phyloP scores from a whole-genome alignment of 2,113 vertebrate species.

The Prunella himalayana region DNA sequence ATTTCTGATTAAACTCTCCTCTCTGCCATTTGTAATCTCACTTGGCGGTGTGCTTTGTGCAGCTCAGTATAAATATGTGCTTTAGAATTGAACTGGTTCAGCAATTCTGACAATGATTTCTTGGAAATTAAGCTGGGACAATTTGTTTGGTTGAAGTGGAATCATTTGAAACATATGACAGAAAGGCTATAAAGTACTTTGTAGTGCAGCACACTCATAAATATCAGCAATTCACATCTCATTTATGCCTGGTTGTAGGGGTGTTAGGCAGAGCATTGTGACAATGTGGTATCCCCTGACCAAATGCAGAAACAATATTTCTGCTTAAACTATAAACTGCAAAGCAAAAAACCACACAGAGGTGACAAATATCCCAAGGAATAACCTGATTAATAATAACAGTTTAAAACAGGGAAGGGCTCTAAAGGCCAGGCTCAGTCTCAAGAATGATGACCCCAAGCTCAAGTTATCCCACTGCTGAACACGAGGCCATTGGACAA shows the following conservation, averaged over 20 bases:
- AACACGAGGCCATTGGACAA: accelerated
- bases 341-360: neutral
- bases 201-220: neutral
- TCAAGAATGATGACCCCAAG: neutral
- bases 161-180: conserved; percentile 50
- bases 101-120: conserved; percentile 72
- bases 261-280: neutral
- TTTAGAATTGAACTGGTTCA: conserved; percentile 71
- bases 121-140: conserved; percentile 63
- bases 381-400: neutral
- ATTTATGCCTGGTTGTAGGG: neutral
- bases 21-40: conserved; percentile 54
- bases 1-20: conserved; percentile 67
- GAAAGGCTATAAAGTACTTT: conserved; percentile 6
- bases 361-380: neutral
- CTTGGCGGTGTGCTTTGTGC: conserved; percentile 29
- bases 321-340: neutral
- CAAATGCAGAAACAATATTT: neutral
- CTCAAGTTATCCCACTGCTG: neutral
- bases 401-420: neutral
- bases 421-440: neutral
- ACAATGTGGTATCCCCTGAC: neutral
- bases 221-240: neutral
- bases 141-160: conserved; percentile 68
- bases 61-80: conserved; percentile 65